These are phyloP conservation scores for Chromoteleia sp. DNA, from an alignment of 2,888 invertebrate species.

Conservation along the genomic window DNA sequence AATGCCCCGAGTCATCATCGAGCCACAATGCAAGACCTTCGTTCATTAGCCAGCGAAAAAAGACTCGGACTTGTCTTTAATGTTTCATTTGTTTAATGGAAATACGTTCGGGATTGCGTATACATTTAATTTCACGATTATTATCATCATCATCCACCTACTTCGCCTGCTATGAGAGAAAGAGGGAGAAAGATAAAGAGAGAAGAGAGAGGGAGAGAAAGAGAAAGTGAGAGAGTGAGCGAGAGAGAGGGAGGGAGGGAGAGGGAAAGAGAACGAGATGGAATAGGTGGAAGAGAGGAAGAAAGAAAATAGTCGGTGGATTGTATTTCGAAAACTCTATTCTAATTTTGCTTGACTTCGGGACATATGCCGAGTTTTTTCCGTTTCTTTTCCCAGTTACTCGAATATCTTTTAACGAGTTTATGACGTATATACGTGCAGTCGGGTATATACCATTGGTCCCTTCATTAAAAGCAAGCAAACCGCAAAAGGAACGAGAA, in stretches of 20 bases:
- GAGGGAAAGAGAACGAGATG: not conserved
- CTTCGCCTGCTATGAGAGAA: no score
- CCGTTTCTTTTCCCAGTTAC: constrained; percentile 3
- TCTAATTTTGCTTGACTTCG: not conserved
- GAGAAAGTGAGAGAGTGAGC: not conserved
- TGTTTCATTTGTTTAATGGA: constrained; percentile 29
- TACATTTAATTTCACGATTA: constrained; percentile 19
- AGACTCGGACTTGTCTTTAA: not conserved
- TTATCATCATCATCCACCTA: constrained; percentile 11
- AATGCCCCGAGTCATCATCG: constrained; percentile 51
- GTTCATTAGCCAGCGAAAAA: constrained; percentile 19
- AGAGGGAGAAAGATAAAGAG: no score
- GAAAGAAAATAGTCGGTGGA: not conserved
- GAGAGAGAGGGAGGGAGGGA: not conserved
- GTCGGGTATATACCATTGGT: constrained; percentile 9
- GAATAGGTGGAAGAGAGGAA: no score
- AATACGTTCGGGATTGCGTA: not conserved
- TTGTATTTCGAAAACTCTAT: not conserved
- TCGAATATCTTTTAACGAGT: constrained; percentile 37
- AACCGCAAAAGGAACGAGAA: constrained; percentile 10
- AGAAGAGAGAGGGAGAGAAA: no score
- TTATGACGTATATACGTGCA: constrained; percentile 17
- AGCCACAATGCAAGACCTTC: constrained; percentile 15
- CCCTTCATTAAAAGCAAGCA: constrained; percentile 41
- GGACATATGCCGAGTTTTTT: constrained; percentile 2